Evolutionary conservation across 2,797 vertebrate species (phyloP).

Genomic region (Sebastes elongatus): DNA sequence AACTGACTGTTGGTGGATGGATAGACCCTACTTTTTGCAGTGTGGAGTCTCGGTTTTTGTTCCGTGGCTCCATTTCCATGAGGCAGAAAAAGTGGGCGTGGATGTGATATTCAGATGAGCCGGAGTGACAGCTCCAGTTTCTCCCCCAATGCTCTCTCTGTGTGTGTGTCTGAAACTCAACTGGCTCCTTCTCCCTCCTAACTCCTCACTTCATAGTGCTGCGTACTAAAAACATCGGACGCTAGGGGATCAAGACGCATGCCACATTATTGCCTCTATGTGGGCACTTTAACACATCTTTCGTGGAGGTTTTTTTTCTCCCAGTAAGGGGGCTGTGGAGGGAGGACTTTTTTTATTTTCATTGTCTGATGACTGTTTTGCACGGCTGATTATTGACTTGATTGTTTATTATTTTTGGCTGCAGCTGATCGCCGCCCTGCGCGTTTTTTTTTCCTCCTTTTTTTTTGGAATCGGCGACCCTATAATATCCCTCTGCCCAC

Average conservation of each 20-base stretch:
- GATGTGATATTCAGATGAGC: slow-evolving; percentile 94
- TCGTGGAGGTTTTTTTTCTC: slow-evolving; percentile 71
- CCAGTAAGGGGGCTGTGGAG: slow-evolving; percentile 76
- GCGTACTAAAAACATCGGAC: slow-evolving; percentile 91
- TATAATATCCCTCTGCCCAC: slow-evolving; percentile 65
- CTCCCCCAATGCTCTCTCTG: slow-evolving; percentile 89
- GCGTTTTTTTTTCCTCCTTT: slow-evolving; percentile 56
- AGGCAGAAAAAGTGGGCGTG: slow-evolving; percentile 85
- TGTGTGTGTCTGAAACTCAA: slow-evolving; percentile 87
- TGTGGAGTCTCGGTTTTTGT: slow-evolving; percentile 67
- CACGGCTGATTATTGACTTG: slow-evolving; percentile 73
- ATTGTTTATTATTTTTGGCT: slow-evolving; percentile 73
- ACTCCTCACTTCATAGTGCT: slow-evolving; percentile 89
- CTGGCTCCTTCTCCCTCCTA: slow-evolving; percentile 88
- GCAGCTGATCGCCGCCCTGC: slow-evolving; percentile 51
- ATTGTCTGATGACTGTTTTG: slow-evolving; percentile 76
- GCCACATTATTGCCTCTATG: slow-evolving; percentile 85
- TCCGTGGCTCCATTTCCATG: slow-evolving; percentile 71
- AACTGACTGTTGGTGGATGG: background rate
- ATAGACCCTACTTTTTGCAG: slow-evolving; percentile 44
- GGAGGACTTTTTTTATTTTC: slow-evolving; percentile 76
- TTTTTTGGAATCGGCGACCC: slow-evolving; percentile 74
- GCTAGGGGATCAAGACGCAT: slow-evolving; percentile 89
- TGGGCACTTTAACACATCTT: slow-evolving; percentile 86
- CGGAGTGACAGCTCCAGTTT: slow-evolving; percentile 91